Evolutionary conservation across 2,888 invertebrate species (phyloP), one percentile per base, ranked within the genome.

Genomic region (Phragmatobia fuliginosa): DNA sequence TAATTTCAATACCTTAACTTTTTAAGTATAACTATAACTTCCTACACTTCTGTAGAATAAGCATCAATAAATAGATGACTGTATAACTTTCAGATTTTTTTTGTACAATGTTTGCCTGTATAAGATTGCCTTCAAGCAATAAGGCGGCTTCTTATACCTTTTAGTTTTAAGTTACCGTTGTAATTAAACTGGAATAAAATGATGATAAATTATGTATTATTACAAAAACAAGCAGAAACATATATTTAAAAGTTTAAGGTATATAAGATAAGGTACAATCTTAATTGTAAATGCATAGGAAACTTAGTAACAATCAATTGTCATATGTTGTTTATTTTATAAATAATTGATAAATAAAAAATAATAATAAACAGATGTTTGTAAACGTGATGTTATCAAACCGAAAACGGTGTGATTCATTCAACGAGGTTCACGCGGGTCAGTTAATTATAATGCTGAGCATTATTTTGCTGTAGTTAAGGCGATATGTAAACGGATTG

Each of bases 381-480:
- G 18, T 28, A 62, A 63, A 63, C 45, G 58, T 73, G 10, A 62
- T 66, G 61, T 75, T 71, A 75, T 72, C 36, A n/a, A 65, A 52
- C 33, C 7, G 18, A 45, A n/a, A 28, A 49, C 52, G 66, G 78
- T 84, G 75, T 60, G 72, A 82, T 80, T 59, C 68, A 72, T 36
- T 73, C 81, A 75, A 66, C 70, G 63, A 78, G 80, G 86, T 86
- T 86, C 88, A 85, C 78, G 73, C 78, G 81, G 87, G 86, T 88
- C 88, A 89, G 83, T 85, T 90, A 87, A 88, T 90, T 87, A 90
- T 86, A 88, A 88, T 85, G 82, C 80, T 82, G 82, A 83, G 72
- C 81, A 83, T 83, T 84, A 87, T 86, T 85, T 85, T 72, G 79
- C 75, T 85, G 83, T 85, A 83, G 86, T 85, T 84, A 84, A 84